Evolutionary conservation across 2,113 vertebrate species (phyloP), one percentile per base, ranked within the genome.

Genomic region (Bubo scandiacus): DNA sequence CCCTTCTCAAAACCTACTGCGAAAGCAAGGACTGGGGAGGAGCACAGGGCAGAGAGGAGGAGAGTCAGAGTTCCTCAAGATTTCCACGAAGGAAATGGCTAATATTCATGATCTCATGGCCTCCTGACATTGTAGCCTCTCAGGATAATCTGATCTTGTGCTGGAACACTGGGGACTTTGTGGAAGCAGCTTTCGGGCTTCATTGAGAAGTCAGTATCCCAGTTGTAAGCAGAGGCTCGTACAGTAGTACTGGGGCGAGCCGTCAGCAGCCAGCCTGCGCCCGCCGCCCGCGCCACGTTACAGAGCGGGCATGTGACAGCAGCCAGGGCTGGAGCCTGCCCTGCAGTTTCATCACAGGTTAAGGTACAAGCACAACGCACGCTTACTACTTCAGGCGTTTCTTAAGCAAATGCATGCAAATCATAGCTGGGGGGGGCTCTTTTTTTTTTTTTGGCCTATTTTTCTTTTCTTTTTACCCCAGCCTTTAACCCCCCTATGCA

Each of bases 321-420:
- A 91, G 95, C 88, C 87, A 75, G 86, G 92, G 92, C 97, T 83
- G 96, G 96, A 98, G 97, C 94, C 98, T 95, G 93, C 97, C 94
- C 97, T 51, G 97, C 98, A 85, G 90, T 98, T 98, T 97, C 98
- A 96, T 97, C 98, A 98, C 98, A 97, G 98, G 97, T 97, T 96
- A 98, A 98, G 97, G 98, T 98, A 96, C 97, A 98, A 91, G 92
- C 92, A 79, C 80, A 92, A 89, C 82, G 85, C 91, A 68, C 21
- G 43, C 74, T 86, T 93, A 96, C 96, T 95, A 96, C 93, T 96
- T 79, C 81, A 97, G 78, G 87, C 59, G 2, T 32, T 85, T 92
- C 95, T 94, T 86, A 96, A 90, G 72, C 88, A 90, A 92, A 92
- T 40, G 51, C 16, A 90, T 88, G 87, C 84, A 94, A 96, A 97